phyloP scores from a whole-genome alignment of 2,113 vertebrate species.

The Chinchilla lanigera region DNA sequence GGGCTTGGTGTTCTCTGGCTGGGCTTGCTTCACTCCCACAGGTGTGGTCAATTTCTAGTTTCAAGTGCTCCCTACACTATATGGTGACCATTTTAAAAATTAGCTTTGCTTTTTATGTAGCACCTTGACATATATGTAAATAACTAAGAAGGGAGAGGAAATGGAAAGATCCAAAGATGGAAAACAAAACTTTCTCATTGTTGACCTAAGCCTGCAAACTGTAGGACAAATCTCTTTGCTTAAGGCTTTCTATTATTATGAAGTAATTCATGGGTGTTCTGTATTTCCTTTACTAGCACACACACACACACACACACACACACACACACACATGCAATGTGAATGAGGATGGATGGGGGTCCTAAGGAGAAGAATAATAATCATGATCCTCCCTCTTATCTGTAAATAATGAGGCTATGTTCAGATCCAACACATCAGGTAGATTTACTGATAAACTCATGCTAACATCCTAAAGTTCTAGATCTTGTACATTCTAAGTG shows the following conservation, averaged over 20 bases:
- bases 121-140: background rate
- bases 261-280: background rate
- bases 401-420: background rate
- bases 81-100: background rate
- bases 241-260: background rate
- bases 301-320: background rate
- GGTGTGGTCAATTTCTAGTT: no score
- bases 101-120: background rate
- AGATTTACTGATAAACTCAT: background rate
- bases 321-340: background rate
- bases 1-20: no score
- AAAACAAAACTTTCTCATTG: background rate
- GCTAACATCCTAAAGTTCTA: background rate
- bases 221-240: background rate
- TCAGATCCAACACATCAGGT: background rate
- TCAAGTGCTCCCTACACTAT: no score
- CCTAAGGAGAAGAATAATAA: background rate
- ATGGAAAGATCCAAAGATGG: background rate
- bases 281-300: background rate
- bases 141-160: background rate
- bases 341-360: background rate
- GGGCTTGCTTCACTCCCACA: no score
- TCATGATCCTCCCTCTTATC: background rate
- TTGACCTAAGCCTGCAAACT: background rate
- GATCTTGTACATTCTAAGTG: background rate